Percentiles rank a stretch among this genome's conserved stretches.
Evolutionary conservation across 2,888 invertebrate species (phyloP).

Genomic region (Scaptomyza polygonia): DNA sequence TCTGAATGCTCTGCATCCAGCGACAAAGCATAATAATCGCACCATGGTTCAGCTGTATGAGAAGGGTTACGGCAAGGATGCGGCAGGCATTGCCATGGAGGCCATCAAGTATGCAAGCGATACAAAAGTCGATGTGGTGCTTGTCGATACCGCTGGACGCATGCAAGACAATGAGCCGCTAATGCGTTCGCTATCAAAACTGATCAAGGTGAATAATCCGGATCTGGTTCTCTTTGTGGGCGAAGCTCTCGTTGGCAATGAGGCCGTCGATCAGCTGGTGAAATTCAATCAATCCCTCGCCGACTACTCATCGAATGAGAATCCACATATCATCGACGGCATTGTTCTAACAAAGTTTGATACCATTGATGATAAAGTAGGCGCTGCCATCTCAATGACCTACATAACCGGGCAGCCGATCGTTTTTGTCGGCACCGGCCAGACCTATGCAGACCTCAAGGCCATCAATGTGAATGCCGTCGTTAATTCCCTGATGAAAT

Average conservation of each 20-base stretch:
- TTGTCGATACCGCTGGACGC: constrained; percentile 99
- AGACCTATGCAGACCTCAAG: constrained; percentile 99
- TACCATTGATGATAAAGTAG: constrained; percentile 99
- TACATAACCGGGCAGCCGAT: constrained; percentile 99
- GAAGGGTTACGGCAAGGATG: constrained; percentile 99
- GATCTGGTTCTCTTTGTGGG: constrained; percentile 99
- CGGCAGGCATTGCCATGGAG: constrained; percentile 99
- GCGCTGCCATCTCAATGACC: constrained; percentile 99
- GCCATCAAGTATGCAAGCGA: constrained; percentile 96
- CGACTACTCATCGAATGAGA: constrained; percentile 91
- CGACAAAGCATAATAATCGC: constrained; percentile 88
- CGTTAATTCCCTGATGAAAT: constrained; percentile 97
- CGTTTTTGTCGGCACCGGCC: constrained; percentile 96
- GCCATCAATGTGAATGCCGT: constrained; percentile 98
- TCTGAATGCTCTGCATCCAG: constrained; percentile 96
- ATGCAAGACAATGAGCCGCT: constrained; percentile 99
- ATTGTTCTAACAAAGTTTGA: constrained; percentile 99
- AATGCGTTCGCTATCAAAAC: constrained; percentile 98
- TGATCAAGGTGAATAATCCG: constrained; percentile 98
- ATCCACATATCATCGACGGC: constrained; percentile 98
- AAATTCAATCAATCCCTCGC: constrained; percentile 99
- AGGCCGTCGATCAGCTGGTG: constrained; percentile 99
- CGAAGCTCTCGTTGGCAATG: constrained; percentile 99
- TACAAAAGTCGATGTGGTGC: constrained; percentile 92
- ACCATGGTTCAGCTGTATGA: constrained; percentile 98